phyloP scores from a whole-genome alignment of 2,888 invertebrate genomes.

The Dromius quadrimaculatus region DNA sequence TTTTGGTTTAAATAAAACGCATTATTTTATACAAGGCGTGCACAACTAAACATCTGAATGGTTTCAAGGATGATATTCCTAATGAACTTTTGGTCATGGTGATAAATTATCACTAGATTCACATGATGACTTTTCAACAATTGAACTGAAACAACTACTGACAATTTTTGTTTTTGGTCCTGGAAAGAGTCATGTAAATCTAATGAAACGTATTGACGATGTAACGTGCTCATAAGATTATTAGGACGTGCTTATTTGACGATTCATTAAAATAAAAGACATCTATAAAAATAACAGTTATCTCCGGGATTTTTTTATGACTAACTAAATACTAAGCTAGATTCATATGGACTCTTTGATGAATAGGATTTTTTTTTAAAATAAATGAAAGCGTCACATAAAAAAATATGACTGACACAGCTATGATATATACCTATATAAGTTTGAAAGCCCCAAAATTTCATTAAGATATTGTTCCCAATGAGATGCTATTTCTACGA shows the following conservation, averaged over 20 bases:
- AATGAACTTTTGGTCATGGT: slow-evolving; percentile 2
- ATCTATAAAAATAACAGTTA: slow-evolving; percentile 52
- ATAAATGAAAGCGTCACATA: no score
- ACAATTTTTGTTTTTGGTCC: slow-evolving; percentile 2
- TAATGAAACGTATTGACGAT: slow-evolving; percentile 10
- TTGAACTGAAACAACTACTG: background rate
- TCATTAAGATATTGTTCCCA: no score
- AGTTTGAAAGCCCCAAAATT: no score
- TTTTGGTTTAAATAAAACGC: background rate
- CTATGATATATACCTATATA: no score
- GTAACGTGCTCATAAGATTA: slow-evolving; percentile 58
- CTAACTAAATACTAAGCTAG: background rate
- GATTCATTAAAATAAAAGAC: slow-evolving; percentile 49
- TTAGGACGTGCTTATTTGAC: slow-evolving; percentile 60
- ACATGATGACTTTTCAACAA: background rate
- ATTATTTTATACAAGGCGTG: slow-evolving; percentile 3
- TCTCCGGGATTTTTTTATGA: slow-evolving; percentile 1
- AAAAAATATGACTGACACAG: no score
- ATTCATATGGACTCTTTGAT: no score
- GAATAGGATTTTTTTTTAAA: no score
- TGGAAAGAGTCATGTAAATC: slow-evolving; percentile 7
- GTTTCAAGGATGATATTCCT: background rate
- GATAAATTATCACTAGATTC: slow-evolving; percentile 2
- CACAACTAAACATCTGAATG: background rate
- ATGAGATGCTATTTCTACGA: no score